phyloP scores from a whole-genome alignment of 2,888 invertebrate genomes.

The Drosophila mulleri region DNA sequence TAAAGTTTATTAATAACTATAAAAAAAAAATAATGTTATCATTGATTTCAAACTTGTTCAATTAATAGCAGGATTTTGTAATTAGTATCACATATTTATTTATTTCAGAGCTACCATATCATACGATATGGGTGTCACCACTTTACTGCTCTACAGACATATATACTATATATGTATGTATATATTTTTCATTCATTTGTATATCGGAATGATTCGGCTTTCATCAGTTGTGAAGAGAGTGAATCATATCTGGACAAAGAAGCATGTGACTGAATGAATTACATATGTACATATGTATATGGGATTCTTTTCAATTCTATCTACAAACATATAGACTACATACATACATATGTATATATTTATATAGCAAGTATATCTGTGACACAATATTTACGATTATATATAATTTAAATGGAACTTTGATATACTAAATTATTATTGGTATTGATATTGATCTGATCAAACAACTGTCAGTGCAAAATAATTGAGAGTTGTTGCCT shows the following conservation, averaged over 20 bases:
- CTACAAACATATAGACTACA: background rate
- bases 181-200: background rate
- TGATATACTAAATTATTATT: conserved; percentile 4
- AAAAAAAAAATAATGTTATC: background rate
- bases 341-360: background rate
- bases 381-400: conserved; percentile 5
- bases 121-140: no score
- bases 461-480: conserved; percentile 26
- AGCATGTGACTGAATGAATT: conserved; percentile 24
- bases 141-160: background rate
- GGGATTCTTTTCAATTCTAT: conserved; percentile 1
- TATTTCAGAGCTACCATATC: background rate
- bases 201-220: conserved; percentile 1
- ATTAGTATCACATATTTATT: background rate
- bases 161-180: background rate
- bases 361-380: conserved; percentile 5
- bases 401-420: conserved; percentile 5
- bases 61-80: no score
- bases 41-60: background rate
- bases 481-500: conserved; percentile 25
- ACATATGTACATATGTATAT: background rate
- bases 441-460: conserved; percentile 26
- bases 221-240: conserved; percentile 34
- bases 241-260: conserved; percentile 47
- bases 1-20: conserved; percentile 53